Evolutionary conservation across 2,113 vertebrate genomes (phyloP).

Genomic region (Clarias macrocephalus): DNA sequence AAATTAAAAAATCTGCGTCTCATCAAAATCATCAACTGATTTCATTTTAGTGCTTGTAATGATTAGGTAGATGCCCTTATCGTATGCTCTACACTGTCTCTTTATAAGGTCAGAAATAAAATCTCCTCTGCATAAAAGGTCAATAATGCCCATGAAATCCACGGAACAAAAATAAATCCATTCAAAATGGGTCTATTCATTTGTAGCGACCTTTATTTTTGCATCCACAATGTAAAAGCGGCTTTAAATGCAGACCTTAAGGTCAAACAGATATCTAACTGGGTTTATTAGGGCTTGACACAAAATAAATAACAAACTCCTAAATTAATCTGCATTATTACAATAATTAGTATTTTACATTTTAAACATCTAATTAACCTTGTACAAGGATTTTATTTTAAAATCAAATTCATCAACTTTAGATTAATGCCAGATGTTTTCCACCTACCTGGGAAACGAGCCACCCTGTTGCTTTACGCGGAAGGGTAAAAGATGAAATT

Average conservation of each 20-base stretch:
- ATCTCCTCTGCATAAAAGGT: neutral
- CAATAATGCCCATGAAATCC: conserved; percentile 26
- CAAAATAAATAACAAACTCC: conserved; percentile 15
- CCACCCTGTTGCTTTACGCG: conserved; percentile 42
- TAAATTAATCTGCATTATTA: conserved; percentile 43
- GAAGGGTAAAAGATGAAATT: conserved; percentile 48
- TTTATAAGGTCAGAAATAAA: conserved; percentile 24
- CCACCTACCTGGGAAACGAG: conserved; percentile 46
- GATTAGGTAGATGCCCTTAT: conserved; percentile 23
- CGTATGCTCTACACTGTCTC: conserved; percentile 5
- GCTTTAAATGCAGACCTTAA: conserved; percentile 22
- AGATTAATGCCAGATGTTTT: conserved; percentile 51
- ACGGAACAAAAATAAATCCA: conserved; percentile 25
- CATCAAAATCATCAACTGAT: neutral
- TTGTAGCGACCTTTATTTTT: conserved; percentile 33
- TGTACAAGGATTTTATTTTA: conserved; percentile 40
- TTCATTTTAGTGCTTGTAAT: conserved; percentile 15
- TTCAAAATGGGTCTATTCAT: conserved; percentile 30
- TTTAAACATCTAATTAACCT: conserved; percentile 53
- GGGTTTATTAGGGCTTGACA: neutral
- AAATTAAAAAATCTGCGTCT: neutral
- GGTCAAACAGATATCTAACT: conserved; percentile 31
- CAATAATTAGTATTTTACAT: conserved; percentile 47
- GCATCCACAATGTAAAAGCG: conserved; percentile 16
- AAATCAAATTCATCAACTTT: conserved; percentile 49